Evolutionary conservation across 2,113 vertebrate species (phyloP).

Genomic region (Mesembrinibis cayennensis): DNA sequence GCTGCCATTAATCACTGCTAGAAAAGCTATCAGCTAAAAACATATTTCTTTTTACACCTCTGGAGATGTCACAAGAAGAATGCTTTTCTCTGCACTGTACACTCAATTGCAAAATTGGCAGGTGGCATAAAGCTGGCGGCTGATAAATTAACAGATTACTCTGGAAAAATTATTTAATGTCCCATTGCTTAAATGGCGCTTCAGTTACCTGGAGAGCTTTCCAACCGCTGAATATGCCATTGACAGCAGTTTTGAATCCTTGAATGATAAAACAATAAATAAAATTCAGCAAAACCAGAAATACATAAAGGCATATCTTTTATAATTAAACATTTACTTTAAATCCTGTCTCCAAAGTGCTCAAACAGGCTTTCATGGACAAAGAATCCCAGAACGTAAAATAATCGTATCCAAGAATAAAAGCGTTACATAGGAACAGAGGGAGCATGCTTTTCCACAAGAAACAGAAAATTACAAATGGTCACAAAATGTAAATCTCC

Average conservation of each 20-base stretch:
- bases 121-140: not conserved
- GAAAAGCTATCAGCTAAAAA: not conserved
- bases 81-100: not conserved
- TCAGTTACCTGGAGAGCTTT: slow-evolving; percentile 92
- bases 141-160: not conserved
- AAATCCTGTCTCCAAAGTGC: not conserved
- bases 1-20: not conserved
- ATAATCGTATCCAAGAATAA: not conserved
- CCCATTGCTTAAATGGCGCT: slow-evolving; percentile 10
- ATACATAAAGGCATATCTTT: not conserved
- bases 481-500: not conserved
- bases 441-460: not conserved
- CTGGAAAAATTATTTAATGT: not conserved
- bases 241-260: slow-evolving; percentile 95
- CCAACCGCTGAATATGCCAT: slow-evolving; percentile 97
- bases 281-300: slow-evolving; percentile 40
- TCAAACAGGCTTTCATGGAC: not conserved
- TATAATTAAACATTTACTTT: not conserved
- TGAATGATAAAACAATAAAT: slow-evolving; percentile 55
- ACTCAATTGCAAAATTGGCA: not conserved
- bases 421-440: not conserved
- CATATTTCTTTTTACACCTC: not conserved
- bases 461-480: not conserved
- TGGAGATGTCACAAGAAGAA: not conserved
- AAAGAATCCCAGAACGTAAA: not conserved